Percentiles rank a stretch among this genome's conserved stretches.
Conservation (phyloP, 2,113 vertebrate genomes). For the Thinocorus orbignyianus region DNA sequence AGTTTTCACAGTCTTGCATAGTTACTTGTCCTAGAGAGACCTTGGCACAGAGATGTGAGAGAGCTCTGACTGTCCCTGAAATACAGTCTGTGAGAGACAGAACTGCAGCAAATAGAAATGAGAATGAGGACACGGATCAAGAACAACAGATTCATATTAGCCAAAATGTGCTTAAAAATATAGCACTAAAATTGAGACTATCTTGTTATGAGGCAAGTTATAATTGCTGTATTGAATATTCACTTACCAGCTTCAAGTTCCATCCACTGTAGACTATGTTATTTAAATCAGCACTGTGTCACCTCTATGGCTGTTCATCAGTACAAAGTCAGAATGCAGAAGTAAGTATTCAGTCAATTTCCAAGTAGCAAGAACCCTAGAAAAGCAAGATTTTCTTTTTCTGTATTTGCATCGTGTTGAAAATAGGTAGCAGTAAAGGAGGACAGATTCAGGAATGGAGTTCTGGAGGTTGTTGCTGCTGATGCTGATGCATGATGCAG, state of each 20-base stretch:
- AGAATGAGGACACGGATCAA: neutral
- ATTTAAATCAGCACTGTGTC: neutral
- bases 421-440: conserved; percentile 12
- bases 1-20: neutral
- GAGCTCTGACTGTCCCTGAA: neutral
- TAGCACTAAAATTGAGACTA: neutral
- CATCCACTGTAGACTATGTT: neutral
- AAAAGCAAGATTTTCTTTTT: neutral
- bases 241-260: neutral
- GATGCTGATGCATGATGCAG: conserved; percentile 13
- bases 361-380: neutral
- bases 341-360: neutral
- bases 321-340: conserved; percentile 1
- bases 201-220: conserved; percentile 3
- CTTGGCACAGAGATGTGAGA: neutral
- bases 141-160: neutral
- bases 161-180: neutral
- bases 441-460: neutral
- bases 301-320: neutral
- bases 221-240: neutral
- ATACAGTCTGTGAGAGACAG: neutral
- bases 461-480: neutral
- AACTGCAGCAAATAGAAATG: neutral
- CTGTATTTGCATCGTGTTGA: neutral
- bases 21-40: neutral